Conservation (phyloP, 2,113 vertebrate genomes). For the Chaetodon trifascialis region DNA sequence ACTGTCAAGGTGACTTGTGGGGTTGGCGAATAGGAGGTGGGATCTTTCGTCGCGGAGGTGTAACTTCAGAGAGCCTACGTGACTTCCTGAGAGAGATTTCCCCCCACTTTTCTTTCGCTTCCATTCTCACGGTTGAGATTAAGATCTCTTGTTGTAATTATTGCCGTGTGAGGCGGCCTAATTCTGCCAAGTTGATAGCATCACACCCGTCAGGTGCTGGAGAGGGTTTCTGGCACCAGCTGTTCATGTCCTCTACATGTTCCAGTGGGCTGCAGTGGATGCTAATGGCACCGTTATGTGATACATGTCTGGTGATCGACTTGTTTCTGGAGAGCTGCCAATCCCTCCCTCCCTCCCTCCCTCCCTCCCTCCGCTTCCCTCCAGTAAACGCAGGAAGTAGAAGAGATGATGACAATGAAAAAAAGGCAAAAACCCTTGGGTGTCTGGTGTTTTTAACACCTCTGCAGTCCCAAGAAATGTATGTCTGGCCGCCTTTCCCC, state of each 20-base stretch:
- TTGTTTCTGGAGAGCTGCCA: conserved; percentile 63
- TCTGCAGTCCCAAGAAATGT: conserved; percentile 34
- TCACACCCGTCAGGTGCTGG: conserved; percentile 63
- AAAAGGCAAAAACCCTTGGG: conserved; percentile 7
- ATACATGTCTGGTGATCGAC: conserved; percentile 57
- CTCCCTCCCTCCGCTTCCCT: background rate
- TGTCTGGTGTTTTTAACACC: conserved; percentile 40
- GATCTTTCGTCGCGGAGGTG: background rate
- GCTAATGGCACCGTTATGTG: conserved; percentile 37
- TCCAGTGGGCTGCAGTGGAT: conserved; percentile 60
- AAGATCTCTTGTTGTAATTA: conserved; percentile 79
- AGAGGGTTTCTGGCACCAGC: conserved; percentile 59
- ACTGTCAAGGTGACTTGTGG: conserved; percentile 69
- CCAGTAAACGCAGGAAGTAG: conserved; percentile 7
- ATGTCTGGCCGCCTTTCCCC: conserved; percentile 23
- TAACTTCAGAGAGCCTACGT: conserved; percentile 33
- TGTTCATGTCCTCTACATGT: conserved; percentile 66
- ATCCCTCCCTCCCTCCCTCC: background rate
- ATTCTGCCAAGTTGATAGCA: conserved; percentile 74
- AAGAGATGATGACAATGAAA: background rate
- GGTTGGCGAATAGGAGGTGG: background rate
- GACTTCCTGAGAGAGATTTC: conserved; percentile 11
- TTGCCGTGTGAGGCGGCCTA: conserved; percentile 63
- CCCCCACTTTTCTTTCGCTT: conserved; percentile 6
- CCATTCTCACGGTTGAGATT: conserved; percentile 60